phyloP scores from a whole-genome alignment of 2,113 vertebrate genomes.

The Pygoscelis antarcticus region DNA sequence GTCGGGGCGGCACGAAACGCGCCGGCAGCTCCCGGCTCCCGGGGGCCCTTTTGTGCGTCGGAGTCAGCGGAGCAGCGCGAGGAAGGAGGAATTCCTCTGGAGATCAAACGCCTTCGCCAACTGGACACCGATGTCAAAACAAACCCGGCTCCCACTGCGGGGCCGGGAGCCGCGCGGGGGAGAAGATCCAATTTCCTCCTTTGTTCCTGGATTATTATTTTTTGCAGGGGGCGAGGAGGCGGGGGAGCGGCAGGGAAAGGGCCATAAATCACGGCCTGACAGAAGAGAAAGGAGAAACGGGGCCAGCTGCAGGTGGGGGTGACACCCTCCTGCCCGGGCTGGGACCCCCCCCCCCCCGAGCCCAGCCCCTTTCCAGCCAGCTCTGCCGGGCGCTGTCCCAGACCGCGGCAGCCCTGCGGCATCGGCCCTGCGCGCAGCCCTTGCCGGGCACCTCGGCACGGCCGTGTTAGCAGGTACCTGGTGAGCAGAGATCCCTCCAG shows the following conservation, averaged over 20 bases:
- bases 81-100: constrained; percentile 25
- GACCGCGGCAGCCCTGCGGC: neutral
- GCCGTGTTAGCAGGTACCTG: neutral
- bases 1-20: neutral
- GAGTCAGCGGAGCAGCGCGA: constrained; percentile 14
- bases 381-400: too few species aligned
- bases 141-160: neutral
- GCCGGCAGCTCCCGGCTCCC: neutral
- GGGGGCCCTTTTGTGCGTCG: neutral
- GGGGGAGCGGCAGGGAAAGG: neutral
- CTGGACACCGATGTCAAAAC: constrained; percentile 34
- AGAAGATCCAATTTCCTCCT: constrained; percentile 46
- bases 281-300: neutral
- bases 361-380: neutral
- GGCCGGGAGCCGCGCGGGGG: neutral
- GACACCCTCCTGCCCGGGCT: fast-evolving
- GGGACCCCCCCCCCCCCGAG: neutral
- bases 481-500: neutral
- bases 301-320: neutral
- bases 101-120: constrained; percentile 38
- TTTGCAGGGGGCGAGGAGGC: neutral
- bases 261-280: constrained; percentile 37
- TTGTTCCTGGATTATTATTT: constrained; percentile 48
- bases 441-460: neutral
- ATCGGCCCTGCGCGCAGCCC: neutral